phyloP scores from a whole-genome alignment of 2,797 vertebrate genomes.

The Eulemur rubriventer region DNA sequence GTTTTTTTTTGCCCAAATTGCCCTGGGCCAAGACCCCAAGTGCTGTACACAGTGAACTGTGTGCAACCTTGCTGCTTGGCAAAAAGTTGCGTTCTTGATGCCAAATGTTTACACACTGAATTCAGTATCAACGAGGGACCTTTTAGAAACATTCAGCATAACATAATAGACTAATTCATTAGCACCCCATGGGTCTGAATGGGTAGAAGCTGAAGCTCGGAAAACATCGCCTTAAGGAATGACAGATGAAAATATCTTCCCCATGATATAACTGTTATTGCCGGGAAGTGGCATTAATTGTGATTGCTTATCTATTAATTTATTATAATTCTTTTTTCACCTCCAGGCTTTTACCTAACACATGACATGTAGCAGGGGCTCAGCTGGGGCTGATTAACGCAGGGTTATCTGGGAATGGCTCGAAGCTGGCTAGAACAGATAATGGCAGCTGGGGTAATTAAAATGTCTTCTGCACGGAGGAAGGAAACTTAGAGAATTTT shows the following conservation, averaged over 20 bases:
- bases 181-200: conserved; percentile 93
- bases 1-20: background rate
- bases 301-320: conserved; percentile 91
- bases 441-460: conserved; percentile 87
- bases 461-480: conserved; percentile 84
- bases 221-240: conserved; percentile 88
- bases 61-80: conserved; percentile 80
- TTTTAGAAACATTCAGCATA: conserved; percentile 92
- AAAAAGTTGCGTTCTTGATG: conserved; percentile 84
- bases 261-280: conserved; percentile 88
- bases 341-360: conserved; percentile 88
- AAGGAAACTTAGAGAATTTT: conserved; percentile 78
- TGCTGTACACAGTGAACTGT: conserved; percentile 78
- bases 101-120: conserved; percentile 91
- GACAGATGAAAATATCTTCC: conserved; percentile 89
- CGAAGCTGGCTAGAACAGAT: conserved; percentile 87
- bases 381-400: conserved; percentile 88
- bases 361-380: conserved; percentile 84
- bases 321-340: conserved; percentile 88
- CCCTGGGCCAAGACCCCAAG: conserved; percentile 63
- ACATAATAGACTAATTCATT: conserved; percentile 97
- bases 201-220: conserved; percentile 86
- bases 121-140: conserved; percentile 89
- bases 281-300: conserved; percentile 88
- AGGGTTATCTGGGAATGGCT: conserved; percentile 86